phyloP scores from a whole-genome alignment of 2,888 invertebrate species.

The Allacma fusca region DNA sequence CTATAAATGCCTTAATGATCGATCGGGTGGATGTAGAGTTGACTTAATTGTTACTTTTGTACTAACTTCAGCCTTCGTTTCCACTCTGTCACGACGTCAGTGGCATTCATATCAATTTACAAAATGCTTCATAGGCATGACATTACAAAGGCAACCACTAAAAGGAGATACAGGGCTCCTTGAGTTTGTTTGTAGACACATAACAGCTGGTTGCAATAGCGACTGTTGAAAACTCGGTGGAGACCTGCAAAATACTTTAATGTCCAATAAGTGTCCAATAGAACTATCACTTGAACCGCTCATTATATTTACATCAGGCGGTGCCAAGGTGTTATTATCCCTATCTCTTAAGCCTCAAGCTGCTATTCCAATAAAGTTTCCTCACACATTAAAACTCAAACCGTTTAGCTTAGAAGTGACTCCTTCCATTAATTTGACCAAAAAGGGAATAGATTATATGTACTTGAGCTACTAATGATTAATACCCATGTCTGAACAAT shows the following conservation, averaged over 20 bases:
- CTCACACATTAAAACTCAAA: neutral
- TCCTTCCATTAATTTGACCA: constrained; percentile 12
- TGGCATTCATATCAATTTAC: neutral
- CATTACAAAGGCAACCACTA: no score
- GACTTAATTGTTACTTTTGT: neutral
- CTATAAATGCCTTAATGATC: constrained; percentile 3
- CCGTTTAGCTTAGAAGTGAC: neutral
- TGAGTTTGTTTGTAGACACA: no score
- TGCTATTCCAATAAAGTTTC: neutral
- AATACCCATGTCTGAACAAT: neutral
- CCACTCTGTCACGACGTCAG: neutral
- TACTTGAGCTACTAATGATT: neutral
- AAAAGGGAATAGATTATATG: neutral
- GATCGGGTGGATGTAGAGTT: neutral
- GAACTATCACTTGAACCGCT: no score
- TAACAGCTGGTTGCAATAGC: no score
- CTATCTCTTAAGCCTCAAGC: neutral
- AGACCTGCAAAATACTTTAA: no score
- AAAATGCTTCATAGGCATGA: no score
- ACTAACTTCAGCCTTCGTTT: neutral
- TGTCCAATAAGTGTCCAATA: no score
- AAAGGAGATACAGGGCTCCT: no score
- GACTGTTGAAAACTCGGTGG: no score
- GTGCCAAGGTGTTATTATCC: no score
- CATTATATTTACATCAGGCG: no score